These are phyloP conservation scores for Amphiprion ocellaris DNA, from an alignment of 2,113 vertebrate genomes.

Conservation along the genomic window DNA sequence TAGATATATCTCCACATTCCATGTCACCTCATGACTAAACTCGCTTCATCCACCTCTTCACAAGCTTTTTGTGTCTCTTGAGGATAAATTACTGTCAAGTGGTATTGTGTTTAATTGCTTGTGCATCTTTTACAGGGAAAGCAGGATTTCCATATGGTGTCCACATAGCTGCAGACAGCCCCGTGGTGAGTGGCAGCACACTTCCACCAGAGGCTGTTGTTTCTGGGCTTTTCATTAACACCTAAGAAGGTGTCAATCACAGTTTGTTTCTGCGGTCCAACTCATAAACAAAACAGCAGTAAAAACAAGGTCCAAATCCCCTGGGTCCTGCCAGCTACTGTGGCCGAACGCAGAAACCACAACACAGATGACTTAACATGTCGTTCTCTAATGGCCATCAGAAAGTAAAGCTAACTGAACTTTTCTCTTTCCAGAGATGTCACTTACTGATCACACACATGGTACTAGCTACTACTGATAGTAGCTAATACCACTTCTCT, in stretches of 20 bases:
- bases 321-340: constrained; percentile 6
- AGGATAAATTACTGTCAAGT: constrained; percentile 40
- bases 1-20: constrained; percentile 4
- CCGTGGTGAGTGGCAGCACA: constrained; percentile 51
- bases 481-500: not conserved
- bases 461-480: not conserved
- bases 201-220: constrained; percentile 56
- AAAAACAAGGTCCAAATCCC: constrained; percentile 47
- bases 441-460: not conserved
- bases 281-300: constrained; percentile 70
- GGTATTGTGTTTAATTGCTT: constrained; percentile 17
- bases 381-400: constrained; percentile 7
- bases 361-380: not conserved
- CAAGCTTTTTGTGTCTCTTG: constrained; percentile 20
- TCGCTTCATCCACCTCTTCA: constrained; percentile 18
- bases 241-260: constrained; percentile 75
- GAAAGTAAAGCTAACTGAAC: not conserved
- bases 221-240: constrained; percentile 81
- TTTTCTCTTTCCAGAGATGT: not conserved
- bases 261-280: constrained; percentile 37
- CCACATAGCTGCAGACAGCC: constrained; percentile 21
- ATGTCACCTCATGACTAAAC: constrained; percentile 13
- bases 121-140: constrained; percentile 12
- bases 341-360: not conserved
- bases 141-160: constrained; percentile 40